Evolutionary conservation across 2,797 vertebrate species (phyloP), one percentile per base, ranked within the genome.

Genomic region (Thamnophis elegans): DNA sequence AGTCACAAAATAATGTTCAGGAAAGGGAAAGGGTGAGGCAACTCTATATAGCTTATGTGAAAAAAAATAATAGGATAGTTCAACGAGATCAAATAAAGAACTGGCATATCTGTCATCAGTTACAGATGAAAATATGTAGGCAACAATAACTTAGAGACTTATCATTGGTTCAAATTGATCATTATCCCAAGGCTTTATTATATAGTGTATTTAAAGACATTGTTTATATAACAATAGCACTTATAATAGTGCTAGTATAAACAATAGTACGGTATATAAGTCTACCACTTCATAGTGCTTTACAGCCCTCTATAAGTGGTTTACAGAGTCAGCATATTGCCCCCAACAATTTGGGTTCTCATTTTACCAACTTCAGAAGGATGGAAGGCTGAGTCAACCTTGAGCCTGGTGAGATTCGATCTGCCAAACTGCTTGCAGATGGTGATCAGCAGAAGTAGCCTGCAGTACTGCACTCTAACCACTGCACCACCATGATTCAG

Each of bases 401-500:
- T 51, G 14, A 55, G 55, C 55, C 56, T 56, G 56, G 56, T 56
- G 18, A 56, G 56, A 56, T 56, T 56, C 11, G 56, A 56, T 56
- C 56, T 56, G 18, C 16, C 56, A 56, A 56, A 56, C 56, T 56
- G 56, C 56, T 56, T 16, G 56, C 56, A 56, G 56, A 5, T 5
- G 1, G 56, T 56, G 56, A 56, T 56, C 56, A 56, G 55, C 56
- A 56, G 11, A 54, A 54, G 54, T 54, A 54, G 54, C 3, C 54
- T 54, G 54, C 12, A 51, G 47, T 56, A 56, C 16, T 56, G 14
- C 16, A 56, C 16, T 56, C 55, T 56, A 56, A 56, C 55, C 16
- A 56, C 14, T 56, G 4, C 1, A 0, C 56, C 16, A 20, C 16
- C 0, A 0, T 14, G 4, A 16, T 5, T 56, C 56, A 56, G 18